Conservation (phyloP, 92 coral and sea anemone genomes). For the Palythoa grandis region DNA sequence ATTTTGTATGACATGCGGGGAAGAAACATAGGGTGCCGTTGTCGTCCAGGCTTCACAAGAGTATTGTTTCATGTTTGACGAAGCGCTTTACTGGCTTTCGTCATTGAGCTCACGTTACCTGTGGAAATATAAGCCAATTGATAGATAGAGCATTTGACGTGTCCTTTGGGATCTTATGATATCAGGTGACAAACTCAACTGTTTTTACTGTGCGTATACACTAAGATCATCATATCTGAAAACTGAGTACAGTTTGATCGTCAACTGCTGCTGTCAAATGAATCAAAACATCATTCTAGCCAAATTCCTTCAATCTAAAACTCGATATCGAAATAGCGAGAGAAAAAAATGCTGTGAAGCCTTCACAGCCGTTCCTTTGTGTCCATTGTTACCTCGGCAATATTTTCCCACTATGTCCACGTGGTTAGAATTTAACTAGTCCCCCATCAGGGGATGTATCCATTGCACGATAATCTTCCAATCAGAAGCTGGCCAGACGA, state of each 20-base stretch:
- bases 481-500: conserved; percentile 76
- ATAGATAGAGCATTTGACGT: conserved; percentile 17
- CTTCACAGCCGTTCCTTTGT: conserved; percentile 16
- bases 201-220: background rate
- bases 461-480: conserved; percentile 46
- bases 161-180: conserved; percentile 17
- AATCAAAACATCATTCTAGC: background rate
- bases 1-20: background rate
- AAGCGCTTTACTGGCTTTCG: conserved; percentile 21
- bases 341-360: background rate
- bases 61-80: conserved; percentile 29
- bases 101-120: conserved; percentile 23
- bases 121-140: conserved; percentile 30
- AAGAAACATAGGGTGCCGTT: conserved; percentile 29
- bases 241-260: background rate
- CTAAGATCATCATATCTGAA: background rate
- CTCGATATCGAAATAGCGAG: background rate
- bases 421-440: conserved; percentile 34
- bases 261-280: background rate
- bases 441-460: conserved; percentile 42
- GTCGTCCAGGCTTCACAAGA: conserved; percentile 36
- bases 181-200: conserved; percentile 17
- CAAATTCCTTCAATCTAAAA: background rate
- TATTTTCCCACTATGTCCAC: conserved; percentile 20
- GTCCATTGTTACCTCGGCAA: conserved; percentile 16